A percentile compares a stretch with the other conserved stretches of the same genome.
Conservation (phyloP, 2,888 invertebrate genomes). For the Caenorhabditis becei region DNA sequence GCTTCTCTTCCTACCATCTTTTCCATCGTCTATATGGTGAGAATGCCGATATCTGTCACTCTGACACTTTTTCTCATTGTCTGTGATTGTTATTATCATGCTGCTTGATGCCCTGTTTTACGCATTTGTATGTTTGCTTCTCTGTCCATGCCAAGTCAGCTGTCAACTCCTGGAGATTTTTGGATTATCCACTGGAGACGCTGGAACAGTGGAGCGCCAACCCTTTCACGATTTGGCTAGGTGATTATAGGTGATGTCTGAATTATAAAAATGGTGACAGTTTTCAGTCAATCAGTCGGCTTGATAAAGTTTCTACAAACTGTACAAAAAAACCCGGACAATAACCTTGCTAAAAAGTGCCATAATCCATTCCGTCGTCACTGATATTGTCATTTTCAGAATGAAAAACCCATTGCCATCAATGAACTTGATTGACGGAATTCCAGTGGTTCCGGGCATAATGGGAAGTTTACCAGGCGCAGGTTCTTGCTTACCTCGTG, state of each 20-base stretch:
- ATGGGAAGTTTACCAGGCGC: conserved; percentile 74
- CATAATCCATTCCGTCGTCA: too few relatives aligned
- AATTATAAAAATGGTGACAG: not conserved
- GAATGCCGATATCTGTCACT: conserved; percentile 18
- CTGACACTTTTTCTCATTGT: conserved; percentile 35
- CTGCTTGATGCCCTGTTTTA: conserved; percentile 24
- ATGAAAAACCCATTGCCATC: conserved; percentile 66
- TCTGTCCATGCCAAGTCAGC: not conserved
- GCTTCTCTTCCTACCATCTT: conserved; percentile 6
- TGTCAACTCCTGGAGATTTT: conserved; percentile 71
- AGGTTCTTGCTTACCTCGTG: conserved; percentile 74
- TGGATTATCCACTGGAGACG: conserved; percentile 72
- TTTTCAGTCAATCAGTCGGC: conserved; percentile 71
- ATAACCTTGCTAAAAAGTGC: conserved; percentile 67
- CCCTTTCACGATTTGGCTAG: conserved; percentile 73
- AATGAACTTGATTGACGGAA: conserved; percentile 71
- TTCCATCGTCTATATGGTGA: conserved; percentile 1
- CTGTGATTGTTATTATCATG: conserved; percentile 29
- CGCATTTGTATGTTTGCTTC: conserved; percentile 14
- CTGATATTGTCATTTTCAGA: conserved; percentile 19
- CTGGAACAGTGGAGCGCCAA: conserved; percentile 68
- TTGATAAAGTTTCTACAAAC: conserved; percentile 71
- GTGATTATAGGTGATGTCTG: too few relatives aligned
- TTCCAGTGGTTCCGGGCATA: conserved; percentile 75
- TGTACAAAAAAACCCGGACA: conserved; percentile 71